Conservation (phyloP, 2,888 invertebrate species). For the Pachliopta kotzebuea region DNA sequence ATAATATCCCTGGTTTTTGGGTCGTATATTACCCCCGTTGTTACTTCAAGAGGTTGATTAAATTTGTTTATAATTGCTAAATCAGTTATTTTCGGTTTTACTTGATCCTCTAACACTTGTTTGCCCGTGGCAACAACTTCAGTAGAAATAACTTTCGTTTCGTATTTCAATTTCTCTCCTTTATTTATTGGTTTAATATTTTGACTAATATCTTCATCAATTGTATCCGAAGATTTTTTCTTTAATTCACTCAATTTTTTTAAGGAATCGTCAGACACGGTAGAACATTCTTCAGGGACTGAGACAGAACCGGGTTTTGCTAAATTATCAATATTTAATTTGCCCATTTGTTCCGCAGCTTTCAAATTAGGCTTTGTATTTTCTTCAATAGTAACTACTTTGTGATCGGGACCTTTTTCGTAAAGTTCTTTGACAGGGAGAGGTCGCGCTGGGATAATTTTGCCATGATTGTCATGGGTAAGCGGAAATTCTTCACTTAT, state of each 20-base stretch:
- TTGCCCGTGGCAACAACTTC: neutral
- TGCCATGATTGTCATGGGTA: constrained; percentile 30
- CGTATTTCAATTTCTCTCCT: neutral
- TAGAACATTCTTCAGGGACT: constrained; percentile 48
- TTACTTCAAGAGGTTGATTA: constrained; percentile 82
- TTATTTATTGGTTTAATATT: constrained; percentile 9
- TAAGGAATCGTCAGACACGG: constrained; percentile 32
- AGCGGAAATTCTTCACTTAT: constrained; percentile 7
- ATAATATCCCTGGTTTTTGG: constrained; percentile 85
- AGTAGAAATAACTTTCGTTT: constrained; percentile 1
- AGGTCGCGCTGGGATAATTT: constrained; percentile 33
- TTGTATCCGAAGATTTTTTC: constrained; percentile 45
- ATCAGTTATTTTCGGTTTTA: constrained; percentile 10
- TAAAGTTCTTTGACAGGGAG: constrained; percentile 46
- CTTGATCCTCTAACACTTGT: constrained; percentile 21
- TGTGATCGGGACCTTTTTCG: constrained; percentile 38
- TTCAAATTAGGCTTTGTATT: constrained; percentile 48
- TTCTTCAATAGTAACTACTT: constrained; percentile 48
- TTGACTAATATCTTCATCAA: constrained; percentile 38
- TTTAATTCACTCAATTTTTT: constrained; percentile 38
- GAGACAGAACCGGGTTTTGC: constrained; percentile 55
- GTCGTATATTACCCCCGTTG: constrained; percentile 87
- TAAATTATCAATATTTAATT: constrained; percentile 54
- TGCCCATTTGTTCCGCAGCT: constrained; percentile 50
- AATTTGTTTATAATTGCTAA: constrained; percentile 24